Base-by-base conservation (phyloP, 2,888 invertebrate species). In the Drosophila prolongata region DNA sequence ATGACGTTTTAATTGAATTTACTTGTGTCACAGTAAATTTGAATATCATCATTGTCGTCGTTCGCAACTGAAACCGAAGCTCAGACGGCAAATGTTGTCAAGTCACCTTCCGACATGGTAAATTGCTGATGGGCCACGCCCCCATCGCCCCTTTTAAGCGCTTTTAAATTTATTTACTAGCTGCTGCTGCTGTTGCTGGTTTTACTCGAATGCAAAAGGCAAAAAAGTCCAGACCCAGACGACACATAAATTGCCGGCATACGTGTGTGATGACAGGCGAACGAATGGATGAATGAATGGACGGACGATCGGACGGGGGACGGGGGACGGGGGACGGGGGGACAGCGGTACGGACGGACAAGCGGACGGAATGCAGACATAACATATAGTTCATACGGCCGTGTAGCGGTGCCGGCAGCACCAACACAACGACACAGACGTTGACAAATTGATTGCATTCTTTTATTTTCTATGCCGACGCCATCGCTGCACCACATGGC, bases 371-470 rank as follows among this genome's bases (percentile, higher is more conserved):
- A 64, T 53, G 46, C 53, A 61, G 42, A 74, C 38, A 47, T 55
- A 54, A 13, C 49, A 16, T n/a, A 47, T 16, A 34, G 14, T 43
- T 24, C 13, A 43, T 6, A 58, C 43, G 64, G 67, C 61, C 58
- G 71, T 65, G 71, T 67, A 46, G n/a, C 46, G 46, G 46, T n/a
- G 27, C n/a, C 46, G 53, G 16, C 50, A 55, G 44, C 46, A 56
- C 40, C 59, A 71, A 50, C 44, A 60, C 37, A 42, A 57, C 27
- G 47, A 52, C 65, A 71, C 75, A 77, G 80, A 85, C 80, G 75
- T 88, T 84, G 87, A 86, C 87, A 86, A 86, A 89, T 86, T 86
- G 86, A 86, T 88, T 84, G 89, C 89, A 84, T 86, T 87, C 84
- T 85, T 86, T 66, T 88, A 76, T 83, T 69, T 85, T 83, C 76